phyloP scores from a whole-genome alignment of 1,140 invertebrate species.

The Lasioglossum baleicum region DNA sequence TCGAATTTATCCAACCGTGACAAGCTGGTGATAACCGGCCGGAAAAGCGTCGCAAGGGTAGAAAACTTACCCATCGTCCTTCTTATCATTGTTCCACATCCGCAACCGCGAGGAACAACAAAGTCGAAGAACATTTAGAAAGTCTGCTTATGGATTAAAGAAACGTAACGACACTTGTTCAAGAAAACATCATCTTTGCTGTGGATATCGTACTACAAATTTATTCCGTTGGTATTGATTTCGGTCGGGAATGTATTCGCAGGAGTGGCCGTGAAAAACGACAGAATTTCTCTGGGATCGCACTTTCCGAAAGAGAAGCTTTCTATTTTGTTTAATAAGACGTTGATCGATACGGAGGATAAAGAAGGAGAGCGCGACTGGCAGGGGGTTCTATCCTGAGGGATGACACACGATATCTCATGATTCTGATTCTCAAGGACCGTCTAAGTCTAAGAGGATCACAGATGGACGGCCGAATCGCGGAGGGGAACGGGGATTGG shows the following conservation, averaged over 20 bases:
- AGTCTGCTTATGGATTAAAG: no score
- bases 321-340: constrained; percentile 2
- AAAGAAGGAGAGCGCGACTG: neutral
- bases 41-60: neutral
- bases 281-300: no score
- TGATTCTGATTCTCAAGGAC: constrained; percentile 13
- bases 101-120: neutral
- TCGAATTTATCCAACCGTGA: neutral
- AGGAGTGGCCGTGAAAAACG: no score
- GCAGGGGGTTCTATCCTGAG: neutral
- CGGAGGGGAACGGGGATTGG: neutral
- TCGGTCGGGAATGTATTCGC: no score
- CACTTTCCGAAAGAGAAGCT: neutral
- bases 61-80: neutral
- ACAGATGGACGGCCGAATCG: neutral
- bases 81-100: constrained; percentile 1
- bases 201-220: no score
- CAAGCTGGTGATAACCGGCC: neutral
- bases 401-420: constrained; percentile 11
- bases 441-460: constrained; percentile 27
- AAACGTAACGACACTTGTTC: no score
- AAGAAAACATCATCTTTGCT: no score
- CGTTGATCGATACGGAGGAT: constrained; percentile 9
- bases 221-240: no score
- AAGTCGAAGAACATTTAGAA: neutral